Conservation (phyloP, 2,797 vertebrate species). For the Lagodon rhomboides region DNA sequence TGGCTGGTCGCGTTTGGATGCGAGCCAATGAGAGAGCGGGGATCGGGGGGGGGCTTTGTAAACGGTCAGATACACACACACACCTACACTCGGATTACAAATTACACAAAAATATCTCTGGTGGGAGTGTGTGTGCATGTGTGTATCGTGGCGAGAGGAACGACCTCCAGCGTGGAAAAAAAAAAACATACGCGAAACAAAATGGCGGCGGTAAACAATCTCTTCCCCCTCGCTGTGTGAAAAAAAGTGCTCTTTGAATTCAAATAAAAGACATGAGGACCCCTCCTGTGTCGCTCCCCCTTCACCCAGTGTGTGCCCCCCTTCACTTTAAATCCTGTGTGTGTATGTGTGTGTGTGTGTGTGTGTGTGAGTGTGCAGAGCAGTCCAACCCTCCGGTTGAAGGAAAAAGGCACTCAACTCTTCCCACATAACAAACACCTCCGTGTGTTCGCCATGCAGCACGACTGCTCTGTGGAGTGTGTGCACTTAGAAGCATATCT, state of each 20-base stretch:
- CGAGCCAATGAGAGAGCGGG: constrained; percentile 51
- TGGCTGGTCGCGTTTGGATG: constrained; percentile 45
- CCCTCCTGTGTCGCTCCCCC: constrained; percentile 46
- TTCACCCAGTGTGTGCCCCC: constrained; percentile 60
- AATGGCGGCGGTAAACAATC: constrained; percentile 46
- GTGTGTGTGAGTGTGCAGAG: constrained; percentile 72
- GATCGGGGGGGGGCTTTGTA: constrained; percentile 65
- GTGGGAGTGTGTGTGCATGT: constrained; percentile 76
- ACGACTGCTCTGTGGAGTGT: constrained; percentile 74
- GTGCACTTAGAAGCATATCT: constrained; percentile 35
- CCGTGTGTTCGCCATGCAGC: constrained; percentile 76
- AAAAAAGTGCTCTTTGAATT: constrained; percentile 69
- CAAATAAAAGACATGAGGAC: constrained; percentile 54
- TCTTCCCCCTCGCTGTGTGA: constrained; percentile 25
- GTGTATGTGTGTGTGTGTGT: constrained; percentile 25
- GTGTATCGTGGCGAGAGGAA: constrained; percentile 31
- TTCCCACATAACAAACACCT: constrained; percentile 82
- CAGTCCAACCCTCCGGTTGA: constrained; percentile 93
- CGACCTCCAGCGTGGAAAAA: constrained; percentile 13
- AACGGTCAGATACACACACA: constrained; percentile 73
- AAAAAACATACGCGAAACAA: constrained; percentile 18
- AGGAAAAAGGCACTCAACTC: constrained; percentile 97
- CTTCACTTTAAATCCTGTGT: constrained; percentile 43
- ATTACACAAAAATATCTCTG: constrained; percentile 89
- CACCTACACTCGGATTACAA: constrained; percentile 80